A percentile compares a stretch with the other conserved stretches of the same genome.
Evolutionary conservation across 2,113 vertebrate species (phyloP).

Genomic region (Caloenas nicobarica): DNA sequence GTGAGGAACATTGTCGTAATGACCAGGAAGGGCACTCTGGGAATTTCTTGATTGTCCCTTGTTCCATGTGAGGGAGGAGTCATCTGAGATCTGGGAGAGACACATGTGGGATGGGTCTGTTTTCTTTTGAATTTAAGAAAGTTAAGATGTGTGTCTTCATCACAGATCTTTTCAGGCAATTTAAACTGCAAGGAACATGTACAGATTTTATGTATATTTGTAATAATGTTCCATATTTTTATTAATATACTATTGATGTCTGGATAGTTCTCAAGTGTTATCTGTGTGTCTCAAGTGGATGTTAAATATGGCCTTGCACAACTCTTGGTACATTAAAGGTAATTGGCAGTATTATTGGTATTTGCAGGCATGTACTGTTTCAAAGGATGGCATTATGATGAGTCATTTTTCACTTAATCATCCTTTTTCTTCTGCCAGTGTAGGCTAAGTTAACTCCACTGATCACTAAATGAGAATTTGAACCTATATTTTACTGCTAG

Average conservation of each 20-base stretch:
- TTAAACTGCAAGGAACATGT: not conserved
- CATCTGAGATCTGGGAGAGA: not conserved
- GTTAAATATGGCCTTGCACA: not conserved
- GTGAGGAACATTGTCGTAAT: not conserved
- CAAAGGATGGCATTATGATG: not conserved
- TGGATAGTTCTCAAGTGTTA: not conserved
- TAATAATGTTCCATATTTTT: not conserved
- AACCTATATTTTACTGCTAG: not conserved
- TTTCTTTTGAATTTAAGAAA: conserved; percentile 26
- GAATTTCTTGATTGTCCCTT: not conserved
- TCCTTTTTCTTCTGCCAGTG: not conserved
- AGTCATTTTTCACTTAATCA: not conserved
- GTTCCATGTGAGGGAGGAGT: not conserved
- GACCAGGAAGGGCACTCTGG: not conserved
- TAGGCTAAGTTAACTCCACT: not conserved
- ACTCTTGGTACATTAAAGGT: not conserved
- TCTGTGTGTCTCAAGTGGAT: not conserved
- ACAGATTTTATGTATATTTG: not conserved
- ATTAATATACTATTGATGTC: not conserved
- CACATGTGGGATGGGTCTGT: not conserved
- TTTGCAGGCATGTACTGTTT: not conserved
- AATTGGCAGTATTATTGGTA: not conserved
- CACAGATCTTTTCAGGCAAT: conserved; percentile 20
- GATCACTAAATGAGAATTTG: not conserved
- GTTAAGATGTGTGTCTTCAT: not conserved